These are phyloP conservation scores for Andrena marginata DNA, from an alignment of 2,888 invertebrate species.

Conservation along the genomic window DNA sequence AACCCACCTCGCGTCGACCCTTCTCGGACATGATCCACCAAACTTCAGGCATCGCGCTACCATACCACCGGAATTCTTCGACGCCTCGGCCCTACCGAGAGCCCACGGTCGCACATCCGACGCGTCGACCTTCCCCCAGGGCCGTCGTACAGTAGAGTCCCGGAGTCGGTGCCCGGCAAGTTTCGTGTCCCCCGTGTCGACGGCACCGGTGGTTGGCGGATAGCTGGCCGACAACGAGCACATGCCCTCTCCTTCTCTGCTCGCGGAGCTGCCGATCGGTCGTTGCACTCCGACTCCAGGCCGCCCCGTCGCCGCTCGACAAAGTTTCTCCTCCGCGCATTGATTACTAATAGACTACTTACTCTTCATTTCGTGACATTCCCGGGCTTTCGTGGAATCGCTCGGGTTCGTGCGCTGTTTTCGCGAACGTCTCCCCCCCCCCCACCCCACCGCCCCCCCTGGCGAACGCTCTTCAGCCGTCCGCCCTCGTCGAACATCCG, in stretches of 20 bases:
- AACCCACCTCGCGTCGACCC: no score
- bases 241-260: slow-evolving; percentile 6
- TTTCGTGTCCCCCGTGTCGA: slow-evolving; percentile 26
- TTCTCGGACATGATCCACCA: no score
- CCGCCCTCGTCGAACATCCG: background rate
- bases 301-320: slow-evolving; percentile 53
- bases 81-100: background rate
- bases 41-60: no score
- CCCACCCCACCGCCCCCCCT: no score
- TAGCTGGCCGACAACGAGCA: background rate
- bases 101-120: background rate
- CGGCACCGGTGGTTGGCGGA: no score
- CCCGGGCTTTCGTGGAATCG: slow-evolving; percentile 63
- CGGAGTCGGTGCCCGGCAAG: background rate
- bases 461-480: background rate
- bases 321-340: slow-evolving; percentile 69
- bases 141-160: background rate
- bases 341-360: slow-evolving; percentile 75
- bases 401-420: slow-evolving; percentile 55
- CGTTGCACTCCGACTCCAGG: slow-evolving; percentile 68
- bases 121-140: slow-evolving; percentile 17
- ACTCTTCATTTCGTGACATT: slow-evolving; percentile 73
- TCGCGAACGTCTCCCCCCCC: slow-evolving; percentile 34
- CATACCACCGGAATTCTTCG: background rate
- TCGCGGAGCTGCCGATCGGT: slow-evolving; percentile 52